Evolutionary conservation across 2,113 vertebrate species (phyloP).

Genomic region (Eubucco bourcierii): DNA sequence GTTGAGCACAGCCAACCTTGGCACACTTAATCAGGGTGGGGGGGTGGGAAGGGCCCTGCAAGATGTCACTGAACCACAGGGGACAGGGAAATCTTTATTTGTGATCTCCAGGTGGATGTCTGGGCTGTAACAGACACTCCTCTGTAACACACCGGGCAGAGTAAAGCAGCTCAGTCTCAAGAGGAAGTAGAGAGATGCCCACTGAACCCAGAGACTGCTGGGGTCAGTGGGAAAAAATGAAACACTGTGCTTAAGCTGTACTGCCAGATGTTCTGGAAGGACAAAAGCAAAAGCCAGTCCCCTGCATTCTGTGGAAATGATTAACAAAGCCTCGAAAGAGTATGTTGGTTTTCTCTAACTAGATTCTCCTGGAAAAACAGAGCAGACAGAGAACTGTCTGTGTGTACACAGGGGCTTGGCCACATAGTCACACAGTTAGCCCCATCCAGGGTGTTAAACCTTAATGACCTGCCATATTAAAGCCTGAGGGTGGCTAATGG

Average conservation of each 20-base stretch:
- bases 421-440: neutral
- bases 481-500: neutral
- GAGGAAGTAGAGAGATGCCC: neutral
- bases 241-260: neutral
- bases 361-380: neutral
- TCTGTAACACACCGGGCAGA: accelerated
- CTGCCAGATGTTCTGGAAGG: neutral
- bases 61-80: neutral
- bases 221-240: neutral
- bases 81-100: neutral
- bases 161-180: neutral
- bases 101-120: neutral
- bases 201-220: neutral
- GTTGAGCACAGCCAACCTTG: neutral
- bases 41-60: neutral
- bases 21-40: neutral
- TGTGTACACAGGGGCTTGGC: neutral
- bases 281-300: neutral
- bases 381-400: neutral
- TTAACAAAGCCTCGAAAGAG: neutral
- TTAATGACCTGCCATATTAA: neutral
- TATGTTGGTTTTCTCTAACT: neutral
- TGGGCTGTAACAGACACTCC: neutral
- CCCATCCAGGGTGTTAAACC: neutral
- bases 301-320: neutral